Base-by-base conservation (phyloP, 2,113 vertebrate genomes). In the Psammodynastes pulverulentus region DNA sequence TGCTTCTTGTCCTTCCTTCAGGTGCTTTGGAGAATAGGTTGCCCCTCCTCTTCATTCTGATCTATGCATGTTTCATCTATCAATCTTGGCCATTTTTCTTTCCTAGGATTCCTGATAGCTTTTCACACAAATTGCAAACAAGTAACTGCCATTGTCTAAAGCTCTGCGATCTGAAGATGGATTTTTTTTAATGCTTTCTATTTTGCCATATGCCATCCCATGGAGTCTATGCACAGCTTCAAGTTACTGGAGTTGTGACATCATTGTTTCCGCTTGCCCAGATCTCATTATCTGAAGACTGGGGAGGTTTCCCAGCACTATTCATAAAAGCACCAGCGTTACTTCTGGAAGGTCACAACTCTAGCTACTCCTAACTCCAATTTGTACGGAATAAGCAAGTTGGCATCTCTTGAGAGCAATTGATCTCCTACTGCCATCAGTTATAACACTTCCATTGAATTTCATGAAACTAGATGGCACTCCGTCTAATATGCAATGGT, bases 101-200 rank as follows among this genome's bases (percentile, higher is more conserved):
- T 21, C 72, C 34, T 39, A 43, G 34, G 34, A 79, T 43, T 79
- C 67, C 34, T 19, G 34, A 95, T 93, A 90, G 94, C 94, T 29
- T 96, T 95, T 95, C 91, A 95, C 21, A 87, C 91, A 94, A 93
- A 94, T 94, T 93, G 92, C 94, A 95, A 91, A 56, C 56, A 56
- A 62, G 5, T 15, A 26, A 85, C 19, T 46, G 39, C 90, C 84
- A 91, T 93, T 96, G 91, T 88, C 87, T 87, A 87, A 96, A 94
- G 92, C 94, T 93, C 95, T 93, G 95, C 95, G 95, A 95, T 96
- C 91, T 94, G 92, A 95, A 94, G 17, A 17, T 79, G 48, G 6
- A n/a, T n/a, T n/a, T 43, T 87, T 87, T 43, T 48, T 72, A 21
- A 87, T 52, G 48, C 26, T 67, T n/a, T 34, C 17, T 26, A 34